Percentiles rank a stretch among this genome's conserved stretches.
phyloP scores from a whole-genome alignment of 1,140 invertebrate species.

The Euwallacea similis region DNA sequence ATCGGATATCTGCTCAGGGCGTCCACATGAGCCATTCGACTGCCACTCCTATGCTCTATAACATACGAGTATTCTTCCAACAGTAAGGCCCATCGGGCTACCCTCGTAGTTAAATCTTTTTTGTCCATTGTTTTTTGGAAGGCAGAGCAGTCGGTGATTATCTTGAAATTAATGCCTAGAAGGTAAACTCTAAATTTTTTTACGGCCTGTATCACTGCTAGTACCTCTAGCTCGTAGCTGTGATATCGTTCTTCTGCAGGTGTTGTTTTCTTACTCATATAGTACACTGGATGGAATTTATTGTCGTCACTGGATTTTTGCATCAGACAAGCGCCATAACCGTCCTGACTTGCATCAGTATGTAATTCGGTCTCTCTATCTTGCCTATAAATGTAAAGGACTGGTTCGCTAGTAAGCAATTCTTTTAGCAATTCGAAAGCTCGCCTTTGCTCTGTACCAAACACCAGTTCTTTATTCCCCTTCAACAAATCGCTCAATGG shows the following conservation, averaged over 20 bases:
- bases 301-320: slow-evolving; percentile 46
- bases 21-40: too few species aligned
- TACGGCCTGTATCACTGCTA: slow-evolving; percentile 56
- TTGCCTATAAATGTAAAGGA: slow-evolving; percentile 50
- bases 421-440: slow-evolving; percentile 39
- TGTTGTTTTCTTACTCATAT: background rate
- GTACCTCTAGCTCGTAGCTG: slow-evolving; percentile 41
- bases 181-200: slow-evolving; percentile 58
- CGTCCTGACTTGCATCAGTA: background rate
- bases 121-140: slow-evolving; percentile 39
- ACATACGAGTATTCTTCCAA: too few species aligned
- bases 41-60: too few species aligned
- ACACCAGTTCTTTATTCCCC: background rate
- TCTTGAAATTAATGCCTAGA: slow-evolving; percentile 54
- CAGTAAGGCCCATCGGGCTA: too few species aligned
- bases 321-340: slow-evolving; percentile 34
- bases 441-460: slow-evolving; percentile 13
- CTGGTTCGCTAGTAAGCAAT: slow-evolving; percentile 42
- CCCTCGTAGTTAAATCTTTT: too few species aligned
- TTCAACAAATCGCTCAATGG: slow-evolving; percentile 43
- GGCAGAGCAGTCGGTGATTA: slow-evolving; percentile 53
- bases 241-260: slow-evolving; percentile 43
- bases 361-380: slow-evolving; percentile 13
- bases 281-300: slow-evolving; percentile 55
- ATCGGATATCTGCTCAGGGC: background rate